Conservation (phyloP, 2,797 vertebrate genomes). For the Fringilla coelebs region DNA sequence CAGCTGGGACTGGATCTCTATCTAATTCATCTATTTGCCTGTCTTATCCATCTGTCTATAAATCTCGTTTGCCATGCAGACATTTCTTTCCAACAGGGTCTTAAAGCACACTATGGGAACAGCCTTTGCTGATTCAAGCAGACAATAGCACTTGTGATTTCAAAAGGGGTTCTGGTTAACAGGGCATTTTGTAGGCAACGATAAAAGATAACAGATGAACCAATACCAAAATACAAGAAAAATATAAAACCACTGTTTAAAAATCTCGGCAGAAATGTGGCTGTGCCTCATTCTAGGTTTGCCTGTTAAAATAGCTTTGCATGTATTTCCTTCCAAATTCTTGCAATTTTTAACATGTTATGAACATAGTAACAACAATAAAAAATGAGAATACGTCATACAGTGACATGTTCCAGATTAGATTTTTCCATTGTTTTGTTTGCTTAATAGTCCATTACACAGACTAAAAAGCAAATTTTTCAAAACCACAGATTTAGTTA, state of each 20-base stretch:
- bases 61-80: neutral
- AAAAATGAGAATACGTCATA: neutral
- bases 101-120: neutral
- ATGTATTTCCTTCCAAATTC: neutral
- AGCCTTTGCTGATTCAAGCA: neutral
- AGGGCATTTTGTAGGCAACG: neutral
- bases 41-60: conserved; percentile 18
- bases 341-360: neutral
- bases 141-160: neutral
- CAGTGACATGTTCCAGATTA: neutral
- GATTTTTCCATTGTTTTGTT: neutral
- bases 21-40: neutral
- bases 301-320: neutral
- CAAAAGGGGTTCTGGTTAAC: neutral
- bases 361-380: neutral
- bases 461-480: neutral
- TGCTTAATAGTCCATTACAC: neutral
- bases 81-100: neutral
- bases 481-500: neutral
- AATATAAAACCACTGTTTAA: neutral
- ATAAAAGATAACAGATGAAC: neutral
- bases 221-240: neutral
- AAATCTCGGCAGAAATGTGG: neutral
- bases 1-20: neutral
- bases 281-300: neutral